Conservation (phyloP, 2,888 invertebrate genomes). For the Euzophera pinguis region DNA sequence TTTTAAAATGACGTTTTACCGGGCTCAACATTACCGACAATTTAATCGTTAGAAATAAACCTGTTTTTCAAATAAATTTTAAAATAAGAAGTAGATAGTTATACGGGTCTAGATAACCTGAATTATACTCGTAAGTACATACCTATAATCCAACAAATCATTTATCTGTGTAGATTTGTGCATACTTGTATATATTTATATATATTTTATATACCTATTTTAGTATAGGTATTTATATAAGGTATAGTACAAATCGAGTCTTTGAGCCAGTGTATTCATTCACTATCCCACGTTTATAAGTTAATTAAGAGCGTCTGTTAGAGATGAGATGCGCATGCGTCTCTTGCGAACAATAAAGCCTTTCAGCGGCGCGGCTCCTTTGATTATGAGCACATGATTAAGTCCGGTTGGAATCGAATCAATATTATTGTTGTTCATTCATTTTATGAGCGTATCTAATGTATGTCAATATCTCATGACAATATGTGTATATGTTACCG, state of each 20-base stretch:
- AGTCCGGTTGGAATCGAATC: conserved; percentile 2
- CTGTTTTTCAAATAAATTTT: too few relatives aligned
- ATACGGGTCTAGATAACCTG: too few relatives aligned
- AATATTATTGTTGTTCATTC: conserved; percentile 2
- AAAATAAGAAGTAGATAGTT: too few relatives aligned
- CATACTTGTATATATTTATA: too few relatives aligned
- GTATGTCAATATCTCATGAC: neutral
- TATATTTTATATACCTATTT: neutral
- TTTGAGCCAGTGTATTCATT: conserved; percentile 36
- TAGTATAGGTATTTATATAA: too few relatives aligned
- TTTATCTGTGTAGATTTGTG: too few relatives aligned
- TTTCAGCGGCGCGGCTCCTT: conserved; percentile 61
- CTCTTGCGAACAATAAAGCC: conserved; percentile 55
- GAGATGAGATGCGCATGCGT: conserved; percentile 46
- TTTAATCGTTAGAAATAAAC: too few relatives aligned
- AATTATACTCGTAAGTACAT: too few relatives aligned
- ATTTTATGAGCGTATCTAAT: neutral
- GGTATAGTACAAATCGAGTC: conserved; percentile 20
- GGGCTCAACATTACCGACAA: too few relatives aligned
- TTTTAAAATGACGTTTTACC: too few relatives aligned
- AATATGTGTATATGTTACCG: neutral
- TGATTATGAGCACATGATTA: conserved; percentile 39
- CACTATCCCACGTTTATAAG: conserved; percentile 46
- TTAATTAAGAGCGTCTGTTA: conserved; percentile 61
- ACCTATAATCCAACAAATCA: too few relatives aligned